These are phyloP conservation scores for Idris sp. DNA, from an alignment of 1,140 invertebrate genomes.

Conservation along the genomic window DNA sequence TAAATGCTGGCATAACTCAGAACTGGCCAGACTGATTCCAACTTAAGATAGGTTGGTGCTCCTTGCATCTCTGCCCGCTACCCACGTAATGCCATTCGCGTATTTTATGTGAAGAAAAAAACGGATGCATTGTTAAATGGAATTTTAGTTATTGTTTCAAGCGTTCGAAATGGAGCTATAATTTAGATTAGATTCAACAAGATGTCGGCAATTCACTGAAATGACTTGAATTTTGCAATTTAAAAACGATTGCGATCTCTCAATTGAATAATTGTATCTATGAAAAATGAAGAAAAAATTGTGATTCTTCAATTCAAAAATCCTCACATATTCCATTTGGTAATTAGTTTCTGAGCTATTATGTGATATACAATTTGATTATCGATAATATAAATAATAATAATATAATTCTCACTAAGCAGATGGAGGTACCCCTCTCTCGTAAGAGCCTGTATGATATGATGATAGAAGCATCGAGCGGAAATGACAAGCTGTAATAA, in stretches of 20 bases:
- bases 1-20: constrained; percentile 70
- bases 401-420: too few relatives aligned
- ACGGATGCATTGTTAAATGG: constrained; percentile 56
- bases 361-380: too few relatives aligned
- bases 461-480: constrained; percentile 53
- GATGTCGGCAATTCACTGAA: constrained; percentile 34
- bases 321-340: not conserved
- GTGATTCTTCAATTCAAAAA: too few relatives aligned
- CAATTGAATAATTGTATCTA: too few relatives aligned
- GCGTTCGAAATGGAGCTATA: constrained; percentile 25
- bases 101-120: constrained; percentile 58
- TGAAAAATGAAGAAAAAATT: too few relatives aligned
- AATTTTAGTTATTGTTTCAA: constrained; percentile 57
- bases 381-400: constrained; percentile 40
- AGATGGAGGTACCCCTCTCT: constrained; percentile 53
- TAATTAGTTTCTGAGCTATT: too few relatives aligned
- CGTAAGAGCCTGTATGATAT: constrained; percentile 45
- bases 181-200: constrained; percentile 45
- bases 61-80: constrained; percentile 66
- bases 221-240: constrained; percentile 6
- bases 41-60: constrained; percentile 69
- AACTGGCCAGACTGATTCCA: constrained; percentile 72
- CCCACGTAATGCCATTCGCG: constrained; percentile 58
- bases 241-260: too few relatives aligned
- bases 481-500: constrained; percentile 67